Evolutionary conservation across 2,888 invertebrate genomes (phyloP), one percentile per base, ranked within the genome.

Genomic region (Leptinotarsa rubiginosa): DNA sequence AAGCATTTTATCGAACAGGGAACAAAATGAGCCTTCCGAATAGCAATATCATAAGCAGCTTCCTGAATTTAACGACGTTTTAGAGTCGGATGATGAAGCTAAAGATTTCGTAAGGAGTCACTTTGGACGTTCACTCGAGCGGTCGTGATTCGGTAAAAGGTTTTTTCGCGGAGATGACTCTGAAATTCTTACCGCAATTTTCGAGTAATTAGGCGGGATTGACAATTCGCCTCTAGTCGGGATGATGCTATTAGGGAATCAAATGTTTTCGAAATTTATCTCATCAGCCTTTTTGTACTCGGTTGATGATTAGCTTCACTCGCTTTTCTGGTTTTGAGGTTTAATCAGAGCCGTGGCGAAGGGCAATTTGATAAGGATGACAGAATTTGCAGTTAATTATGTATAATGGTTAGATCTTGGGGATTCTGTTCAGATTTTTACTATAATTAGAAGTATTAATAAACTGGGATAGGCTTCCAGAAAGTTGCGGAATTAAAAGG

Each of bases 31-130:
- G 69, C 65, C 59, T 41, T 50, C 56, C 65, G 69, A 73, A 47
- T 22, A 69, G 69, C 62, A 69, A 73, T 69, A 69, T 47, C 69
- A 65, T 67, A 72, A 71, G 50, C 65, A 71, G 65, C 70, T 65
- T 65, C 52, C 54, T 31, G 70, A 65, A 65, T 65, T 71, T 71
- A 71, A 71, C 65, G 70, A 65, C 54, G 56, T 71, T 71, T 50
- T 16, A 25, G 49, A 41, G 62, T 25, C 47, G 22, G 22, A 47
- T 62, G 73, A 62, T 69, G 59, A n/a, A 69, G 25, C 59, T 62
- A 18, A 62, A 62, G 62, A 62, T 62, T 62, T n/a, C n/a, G 62
- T 12, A 62, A 62, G 18, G n/a, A 62, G 62, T 62, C 41, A 25
- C 25, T 62, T 62, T 41, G 31, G 41, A 22, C 66, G 50, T 66